Percentiles rank a stretch among this genome's conserved stretches.
Evolutionary conservation across 1,140 invertebrate species (phyloP).

Genomic region (Rhopalosiphum maidis): DNA sequence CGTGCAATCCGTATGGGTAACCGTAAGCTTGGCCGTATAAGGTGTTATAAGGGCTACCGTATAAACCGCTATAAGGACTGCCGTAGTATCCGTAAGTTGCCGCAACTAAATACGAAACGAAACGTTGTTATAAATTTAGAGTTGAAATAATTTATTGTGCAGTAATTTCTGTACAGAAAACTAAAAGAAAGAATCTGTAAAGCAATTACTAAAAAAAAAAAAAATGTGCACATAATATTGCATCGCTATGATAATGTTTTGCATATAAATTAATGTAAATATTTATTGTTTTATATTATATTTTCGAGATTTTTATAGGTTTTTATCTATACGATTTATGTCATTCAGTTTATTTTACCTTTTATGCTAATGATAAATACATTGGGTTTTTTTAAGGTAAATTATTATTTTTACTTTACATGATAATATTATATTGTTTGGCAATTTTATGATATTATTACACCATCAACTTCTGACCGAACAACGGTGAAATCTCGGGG

Average conservation of each 20-base stretch:
- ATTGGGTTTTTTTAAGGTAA: not conserved
- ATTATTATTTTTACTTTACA: not conserved
- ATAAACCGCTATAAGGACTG: not conserved
- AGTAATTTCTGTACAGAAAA: not conserved
- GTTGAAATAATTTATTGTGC: not conserved
- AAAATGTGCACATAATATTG: not conserved
- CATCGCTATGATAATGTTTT: too few species aligned
- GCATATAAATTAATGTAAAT: not conserved
- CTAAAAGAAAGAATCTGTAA: too few species aligned
- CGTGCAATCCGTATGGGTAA: slow-evolving; percentile 34
- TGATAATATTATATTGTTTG: not conserved
- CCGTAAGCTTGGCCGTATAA: slow-evolving; percentile 9
- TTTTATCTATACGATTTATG: not conserved
- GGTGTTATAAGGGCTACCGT: not conserved
- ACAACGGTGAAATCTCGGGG: too few species aligned
- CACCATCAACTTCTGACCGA: not conserved
- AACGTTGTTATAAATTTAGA: not conserved
- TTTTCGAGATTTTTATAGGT: not conserved
- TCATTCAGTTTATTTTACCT: not conserved
- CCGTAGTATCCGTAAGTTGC: not conserved
- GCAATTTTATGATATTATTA: not conserved
- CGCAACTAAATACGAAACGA: not conserved
- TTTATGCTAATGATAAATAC: not conserved
- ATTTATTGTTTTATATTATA: not conserved
- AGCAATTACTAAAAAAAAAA: too few species aligned